Conservation (phyloP, 2,113 vertebrate species). For the Dendrocopos noguchii region DNA sequence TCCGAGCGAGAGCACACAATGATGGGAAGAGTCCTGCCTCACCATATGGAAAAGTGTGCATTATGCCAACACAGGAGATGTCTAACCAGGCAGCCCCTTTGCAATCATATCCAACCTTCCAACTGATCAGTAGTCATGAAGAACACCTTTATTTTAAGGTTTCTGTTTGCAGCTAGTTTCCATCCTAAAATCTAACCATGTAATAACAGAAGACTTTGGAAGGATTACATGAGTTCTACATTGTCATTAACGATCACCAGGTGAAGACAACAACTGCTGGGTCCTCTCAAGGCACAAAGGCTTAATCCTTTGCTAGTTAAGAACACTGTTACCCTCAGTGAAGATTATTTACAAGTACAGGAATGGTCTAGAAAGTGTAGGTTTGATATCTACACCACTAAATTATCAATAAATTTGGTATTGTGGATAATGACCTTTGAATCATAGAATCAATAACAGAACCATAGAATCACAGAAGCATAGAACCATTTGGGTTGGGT, state of each 20-base stretch:
- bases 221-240: not conserved
- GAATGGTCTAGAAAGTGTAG: not conserved
- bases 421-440: not conserved
- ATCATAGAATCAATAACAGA: no score
- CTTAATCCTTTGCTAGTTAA: not conserved
- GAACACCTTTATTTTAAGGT: constrained; percentile 17
- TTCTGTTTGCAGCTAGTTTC: constrained; percentile 5
- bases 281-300: not conserved
- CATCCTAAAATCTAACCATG: not conserved
- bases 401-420: not conserved
- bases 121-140: constrained; percentile 43
- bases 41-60: constrained; percentile 76
- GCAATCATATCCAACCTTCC: constrained; percentile 2
- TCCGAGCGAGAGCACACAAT: constrained; percentile 76
- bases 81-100: constrained; percentile 51
- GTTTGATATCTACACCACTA: not conserved
- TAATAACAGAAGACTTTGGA: not conserved
- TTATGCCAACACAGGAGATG: constrained; percentile 72
- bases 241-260: not conserved
- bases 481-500: no score
- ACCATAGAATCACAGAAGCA: no score
- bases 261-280: not conserved
- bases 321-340: not conserved
- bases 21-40: constrained; percentile 72
- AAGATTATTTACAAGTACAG: not conserved